phyloP scores from a whole-genome alignment of 2,888 invertebrate species.

The Apodemia duryi region DNA sequence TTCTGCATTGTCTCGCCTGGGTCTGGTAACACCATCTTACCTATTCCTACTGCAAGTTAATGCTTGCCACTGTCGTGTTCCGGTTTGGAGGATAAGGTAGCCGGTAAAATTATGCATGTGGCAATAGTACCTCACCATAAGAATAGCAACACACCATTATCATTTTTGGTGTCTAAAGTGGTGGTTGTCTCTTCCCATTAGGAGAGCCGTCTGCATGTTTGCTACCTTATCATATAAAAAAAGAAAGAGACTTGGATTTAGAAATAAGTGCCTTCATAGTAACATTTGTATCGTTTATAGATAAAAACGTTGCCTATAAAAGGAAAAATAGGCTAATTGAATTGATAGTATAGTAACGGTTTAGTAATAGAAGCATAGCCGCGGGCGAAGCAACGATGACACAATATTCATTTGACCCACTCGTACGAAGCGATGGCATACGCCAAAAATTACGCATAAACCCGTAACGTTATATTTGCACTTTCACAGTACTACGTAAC shows the following conservation, averaged over 20 bases:
- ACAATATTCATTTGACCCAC: conserved; percentile 34
- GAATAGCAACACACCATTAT: too few species aligned
- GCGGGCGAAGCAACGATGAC: conserved; percentile 23
- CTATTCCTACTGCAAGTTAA: too few species aligned
- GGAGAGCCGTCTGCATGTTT: too few species aligned
- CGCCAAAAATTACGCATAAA: conserved; percentile 32
- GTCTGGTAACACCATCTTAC: too few species aligned
- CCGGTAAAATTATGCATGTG: too few species aligned
- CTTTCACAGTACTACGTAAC: conserved; percentile 20
- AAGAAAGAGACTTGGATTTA: not conserved
- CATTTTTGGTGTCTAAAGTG: too few species aligned
- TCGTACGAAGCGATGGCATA: conserved; percentile 30
- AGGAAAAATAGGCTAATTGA: not conserved
- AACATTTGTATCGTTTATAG: not conserved
- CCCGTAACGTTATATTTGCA: conserved; percentile 26
- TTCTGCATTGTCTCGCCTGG: too few species aligned
- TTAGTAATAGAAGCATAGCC: not conserved
- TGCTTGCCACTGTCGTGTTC: too few species aligned
- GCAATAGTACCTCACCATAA: too few species aligned
- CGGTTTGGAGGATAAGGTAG: too few species aligned
- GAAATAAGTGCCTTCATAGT: not conserved
- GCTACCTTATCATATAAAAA: too few species aligned
- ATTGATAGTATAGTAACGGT: not conserved
- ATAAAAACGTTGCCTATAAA: not conserved
- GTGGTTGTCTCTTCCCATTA: too few species aligned